Evolutionary conservation across 2,888 invertebrate genomes (phyloP).

Genomic region (Cyclophora albipunctata): DNA sequence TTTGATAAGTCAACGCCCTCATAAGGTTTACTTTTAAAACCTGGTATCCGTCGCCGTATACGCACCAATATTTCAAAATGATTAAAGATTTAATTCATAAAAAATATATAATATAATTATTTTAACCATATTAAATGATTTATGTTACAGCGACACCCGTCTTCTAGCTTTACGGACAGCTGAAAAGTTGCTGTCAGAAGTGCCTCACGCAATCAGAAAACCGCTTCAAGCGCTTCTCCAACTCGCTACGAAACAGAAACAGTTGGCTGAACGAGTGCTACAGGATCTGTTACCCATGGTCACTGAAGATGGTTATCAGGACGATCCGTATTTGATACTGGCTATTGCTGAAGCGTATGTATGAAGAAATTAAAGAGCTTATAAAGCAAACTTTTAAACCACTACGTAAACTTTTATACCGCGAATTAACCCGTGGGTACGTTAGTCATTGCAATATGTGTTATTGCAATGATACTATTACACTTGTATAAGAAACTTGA

Average conservation of each 20-base stretch:
- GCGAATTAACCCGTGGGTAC: background rate
- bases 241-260: constrained; percentile 88
- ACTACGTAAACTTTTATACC: background rate
- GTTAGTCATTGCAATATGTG: background rate
- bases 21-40: too few relatives aligned
- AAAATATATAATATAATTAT: too few relatives aligned
- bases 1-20: too few relatives aligned
- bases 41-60: too few relatives aligned
- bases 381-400: background rate
- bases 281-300: constrained; percentile 81
- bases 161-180: constrained; percentile 88
- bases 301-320: constrained; percentile 81
- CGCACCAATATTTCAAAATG: too few relatives aligned
- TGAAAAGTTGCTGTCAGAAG: constrained; percentile 81
- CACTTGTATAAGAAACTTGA: background rate
- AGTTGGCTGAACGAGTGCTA: constrained; percentile 88
- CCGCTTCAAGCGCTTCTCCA: constrained; percentile 87
- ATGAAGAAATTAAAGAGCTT: background rate
- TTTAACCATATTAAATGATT: too few relatives aligned
- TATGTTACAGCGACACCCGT: constrained; percentile 78
- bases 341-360: constrained; percentile 85
- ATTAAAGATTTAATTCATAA: too few relatives aligned
- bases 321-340: constrained; percentile 89
- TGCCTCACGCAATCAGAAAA: constrained; percentile 80
- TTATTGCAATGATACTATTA: background rate